These are phyloP conservation scores for Apostichopus japonicus DNA, from an alignment of 35 echinoderm and acorn worm genomes.

Conservation along the genomic window DNA sequence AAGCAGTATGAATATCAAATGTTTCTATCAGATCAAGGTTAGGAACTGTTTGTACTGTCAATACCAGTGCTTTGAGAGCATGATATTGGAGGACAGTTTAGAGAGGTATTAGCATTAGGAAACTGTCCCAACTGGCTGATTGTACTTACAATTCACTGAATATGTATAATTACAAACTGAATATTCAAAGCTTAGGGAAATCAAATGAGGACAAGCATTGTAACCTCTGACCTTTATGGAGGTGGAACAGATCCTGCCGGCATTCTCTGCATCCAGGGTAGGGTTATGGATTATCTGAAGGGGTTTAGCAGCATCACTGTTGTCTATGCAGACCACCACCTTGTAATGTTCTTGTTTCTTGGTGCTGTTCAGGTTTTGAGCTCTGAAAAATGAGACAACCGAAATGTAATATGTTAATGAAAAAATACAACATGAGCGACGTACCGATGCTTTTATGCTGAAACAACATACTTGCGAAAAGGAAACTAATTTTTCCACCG, in stretches of 20 bases:
- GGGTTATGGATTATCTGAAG: slow-evolving; percentile 89
- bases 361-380: slow-evolving; percentile 78
- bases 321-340: slow-evolving; percentile 78
- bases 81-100: no score
- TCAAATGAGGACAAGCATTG: not conserved
- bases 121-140: no score
- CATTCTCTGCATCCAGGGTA: slow-evolving; percentile 62
- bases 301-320: slow-evolving; percentile 84
- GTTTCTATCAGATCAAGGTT: no score
- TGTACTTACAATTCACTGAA: no score
- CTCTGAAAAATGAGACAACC: slow-evolving; percentile 51
- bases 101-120: no score
- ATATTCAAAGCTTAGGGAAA: not conserved
- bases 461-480: no score
- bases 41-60: no score
- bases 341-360: slow-evolving; percentile 75
- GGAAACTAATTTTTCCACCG: no score
- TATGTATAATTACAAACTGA: no score
- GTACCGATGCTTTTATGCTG: no score
- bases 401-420: not conserved
- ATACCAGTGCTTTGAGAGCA: no score
- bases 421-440: not conserved
- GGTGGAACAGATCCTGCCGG: slow-evolving; percentile 61
- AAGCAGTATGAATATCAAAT: no score
- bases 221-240: not conserved